Evolutionary conservation across 2,888 invertebrate genomes (phyloP).

Genomic region (Chromoteleia sp.): DNA sequence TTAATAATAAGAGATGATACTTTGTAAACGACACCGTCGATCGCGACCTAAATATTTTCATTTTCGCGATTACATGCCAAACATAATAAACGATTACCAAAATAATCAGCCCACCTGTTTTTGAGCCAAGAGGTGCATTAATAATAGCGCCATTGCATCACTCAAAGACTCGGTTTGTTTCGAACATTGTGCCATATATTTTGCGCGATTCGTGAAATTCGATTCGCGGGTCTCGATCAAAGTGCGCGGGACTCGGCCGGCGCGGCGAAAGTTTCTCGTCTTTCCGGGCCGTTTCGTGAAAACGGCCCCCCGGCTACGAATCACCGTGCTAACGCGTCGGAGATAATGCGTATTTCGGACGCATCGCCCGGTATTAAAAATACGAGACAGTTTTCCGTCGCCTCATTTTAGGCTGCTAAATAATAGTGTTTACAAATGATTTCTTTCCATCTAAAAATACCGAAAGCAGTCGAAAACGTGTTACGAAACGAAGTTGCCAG

Average conservation of each 20-base stretch:
- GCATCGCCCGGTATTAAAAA: slow-evolving; percentile 33
- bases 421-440: slow-evolving; percentile 67
- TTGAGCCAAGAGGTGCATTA: slow-evolving; percentile 81
- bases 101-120: slow-evolving; percentile 82
- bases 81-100: slow-evolving; percentile 82
- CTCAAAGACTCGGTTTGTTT: slow-evolving; percentile 74
- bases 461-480: slow-evolving; percentile 58
- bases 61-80: slow-evolving; percentile 78
- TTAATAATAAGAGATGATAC: slow-evolving; percentile 46
- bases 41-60: slow-evolving; percentile 73
- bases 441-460: slow-evolving; percentile 66
- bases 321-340: slow-evolving; percentile 26
- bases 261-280: not conserved
- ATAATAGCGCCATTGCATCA: slow-evolving; percentile 82
- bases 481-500: slow-evolving; percentile 55
- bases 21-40: slow-evolving; percentile 68
- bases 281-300: slow-evolving; percentile 1
- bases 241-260: not conserved
- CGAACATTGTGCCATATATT: slow-evolving; percentile 63
- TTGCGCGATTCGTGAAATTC: slow-evolving; percentile 57
- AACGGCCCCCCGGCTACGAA: slow-evolving; percentile 16
- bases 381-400: slow-evolving; percentile 42
- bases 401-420: slow-evolving; percentile 52
- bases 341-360: slow-evolving; percentile 33
- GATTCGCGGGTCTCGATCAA: slow-evolving; percentile 31